These are phyloP conservation scores for Ischnura elegans DNA, from an alignment of 2,888 invertebrate genomes.

Conservation along the genomic window DNA sequence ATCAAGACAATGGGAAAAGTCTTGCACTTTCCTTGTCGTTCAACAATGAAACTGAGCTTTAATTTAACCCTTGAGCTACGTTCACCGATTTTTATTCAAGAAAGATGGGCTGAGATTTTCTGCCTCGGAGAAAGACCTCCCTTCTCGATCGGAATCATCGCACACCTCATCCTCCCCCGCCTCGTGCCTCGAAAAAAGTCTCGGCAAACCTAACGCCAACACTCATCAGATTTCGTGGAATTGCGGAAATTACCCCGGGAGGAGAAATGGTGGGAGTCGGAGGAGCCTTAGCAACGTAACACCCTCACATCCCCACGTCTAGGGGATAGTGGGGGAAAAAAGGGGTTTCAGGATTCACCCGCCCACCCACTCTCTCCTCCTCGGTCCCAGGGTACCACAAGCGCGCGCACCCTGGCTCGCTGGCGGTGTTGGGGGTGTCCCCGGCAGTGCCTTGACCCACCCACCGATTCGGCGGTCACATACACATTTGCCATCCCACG, in stretches of 20 bases:
- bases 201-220: neutral
- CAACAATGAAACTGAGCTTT: neutral
- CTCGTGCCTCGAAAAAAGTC: neutral
- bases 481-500: neutral
- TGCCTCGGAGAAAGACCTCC: neutral
- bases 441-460: constrained; percentile 3
- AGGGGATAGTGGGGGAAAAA: neutral
- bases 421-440: too few relatives aligned
- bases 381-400: neutral
- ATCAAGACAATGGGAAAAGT: neutral
- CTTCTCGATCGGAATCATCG: neutral
- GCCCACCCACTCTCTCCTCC: neutral
- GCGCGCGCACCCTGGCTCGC: neutral
- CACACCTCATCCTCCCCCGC: neutral
- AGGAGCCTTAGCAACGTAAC: neutral
- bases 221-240: constrained; percentile 52
- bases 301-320: neutral
- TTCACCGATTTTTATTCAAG: neutral
- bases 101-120: neutral
- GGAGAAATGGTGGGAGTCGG: neutral
- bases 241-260: neutral
- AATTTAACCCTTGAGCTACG: neutral
- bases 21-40: too few relatives aligned
- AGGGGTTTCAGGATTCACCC: neutral
- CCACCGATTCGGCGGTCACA: neutral